These are phyloP conservation scores for Conopomorpha cramerella DNA, from an alignment of 1,140 invertebrate species.

Conservation along the genomic window DNA sequence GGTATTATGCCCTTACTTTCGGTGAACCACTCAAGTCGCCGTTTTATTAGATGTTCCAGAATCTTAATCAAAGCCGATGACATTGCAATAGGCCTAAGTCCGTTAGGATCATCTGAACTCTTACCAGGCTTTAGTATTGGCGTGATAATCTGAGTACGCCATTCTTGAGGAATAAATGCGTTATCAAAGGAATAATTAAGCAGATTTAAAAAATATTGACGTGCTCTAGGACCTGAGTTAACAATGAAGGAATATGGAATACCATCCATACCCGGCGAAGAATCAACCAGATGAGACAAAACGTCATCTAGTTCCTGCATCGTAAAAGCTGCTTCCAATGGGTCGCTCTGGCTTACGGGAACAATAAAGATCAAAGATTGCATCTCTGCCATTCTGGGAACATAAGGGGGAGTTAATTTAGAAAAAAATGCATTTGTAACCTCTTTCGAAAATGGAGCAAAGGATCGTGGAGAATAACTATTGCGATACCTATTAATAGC, in stretches of 20 bases:
- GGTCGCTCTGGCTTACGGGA: not conserved
- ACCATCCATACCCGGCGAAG: slow-evolving; percentile 1
- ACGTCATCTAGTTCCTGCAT: not conserved
- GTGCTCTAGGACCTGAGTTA: not conserved
- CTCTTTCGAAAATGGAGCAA: not conserved
- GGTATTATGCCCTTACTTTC: not conserved
- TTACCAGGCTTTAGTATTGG: slow-evolving; percentile 16
- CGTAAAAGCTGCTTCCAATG: not conserved
- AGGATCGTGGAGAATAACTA: not conserved
- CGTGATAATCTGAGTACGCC: slow-evolving; percentile 16
- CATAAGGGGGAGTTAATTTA: slow-evolving; percentile 2
- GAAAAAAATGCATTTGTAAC: not conserved
- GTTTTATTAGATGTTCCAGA: slow-evolving; percentile 12
- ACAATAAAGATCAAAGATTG: not conserved
- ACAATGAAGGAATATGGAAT: slow-evolving; percentile 5
- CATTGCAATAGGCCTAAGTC: slow-evolving; percentile 13
- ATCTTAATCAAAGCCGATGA: slow-evolving; percentile 13
- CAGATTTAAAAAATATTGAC: not conserved
- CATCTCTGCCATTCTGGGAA: not conserved
- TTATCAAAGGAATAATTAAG: not conserved
- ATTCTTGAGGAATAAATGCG: slow-evolving; percentile 6
- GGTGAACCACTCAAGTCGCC: slow-evolving; percentile 8
- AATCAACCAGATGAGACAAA: not conserved
- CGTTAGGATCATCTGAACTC: slow-evolving; percentile 6
- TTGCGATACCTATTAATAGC: slow-evolving; percentile 1